A percentile compares a stretch with the other conserved stretches of the same genome.
Conservation (phyloP, 2,797 vertebrate genomes). For the Buceros bicornis region DNA sequence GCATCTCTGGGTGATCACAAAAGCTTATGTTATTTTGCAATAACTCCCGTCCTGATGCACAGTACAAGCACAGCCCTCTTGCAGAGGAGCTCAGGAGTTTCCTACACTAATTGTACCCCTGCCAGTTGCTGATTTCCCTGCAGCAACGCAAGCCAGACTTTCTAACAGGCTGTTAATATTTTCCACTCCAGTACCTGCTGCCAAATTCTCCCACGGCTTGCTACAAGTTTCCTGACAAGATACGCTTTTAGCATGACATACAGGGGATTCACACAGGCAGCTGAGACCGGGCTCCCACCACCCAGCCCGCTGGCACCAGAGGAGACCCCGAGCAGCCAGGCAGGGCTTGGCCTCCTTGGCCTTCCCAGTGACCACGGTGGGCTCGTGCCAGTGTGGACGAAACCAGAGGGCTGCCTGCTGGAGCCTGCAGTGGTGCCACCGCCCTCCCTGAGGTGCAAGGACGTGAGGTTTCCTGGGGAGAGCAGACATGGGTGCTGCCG, state of each 20-base stretch:
- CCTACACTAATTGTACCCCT: constrained; percentile 60
- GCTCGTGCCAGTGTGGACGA: fast-evolving
- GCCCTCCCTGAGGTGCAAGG: fast-evolving
- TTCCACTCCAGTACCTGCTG: constrained; percentile 65
- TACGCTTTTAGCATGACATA: constrained; percentile 5
- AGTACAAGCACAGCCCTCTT: not conserved
- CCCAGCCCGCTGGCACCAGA: not conserved
- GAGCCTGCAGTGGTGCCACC: fast-evolving
- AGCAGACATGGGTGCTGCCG: fast-evolving
- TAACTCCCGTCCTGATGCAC: not conserved
- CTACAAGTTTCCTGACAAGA: constrained; percentile 77
- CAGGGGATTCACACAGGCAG: not conserved
- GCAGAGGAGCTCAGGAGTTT: constrained; percentile 62
- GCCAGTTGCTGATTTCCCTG: constrained; percentile 67
- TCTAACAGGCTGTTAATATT: constrained; percentile 74
- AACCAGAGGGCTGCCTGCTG: not conserved
- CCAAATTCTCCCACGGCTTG: constrained; percentile 75
- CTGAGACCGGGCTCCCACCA: not conserved
- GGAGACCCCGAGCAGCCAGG: not conserved
- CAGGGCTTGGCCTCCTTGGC: not conserved
- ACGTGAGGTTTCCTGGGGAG: fast-evolving
- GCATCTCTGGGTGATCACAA: constrained; percentile 34
- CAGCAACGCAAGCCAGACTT: constrained; percentile 75
- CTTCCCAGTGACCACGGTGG: not conserved
- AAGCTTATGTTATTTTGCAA: constrained; percentile 44